Evolutionary conservation across 2,113 vertebrate genomes (phyloP).

Genomic region (Corythoichthys intestinalis): DNA sequence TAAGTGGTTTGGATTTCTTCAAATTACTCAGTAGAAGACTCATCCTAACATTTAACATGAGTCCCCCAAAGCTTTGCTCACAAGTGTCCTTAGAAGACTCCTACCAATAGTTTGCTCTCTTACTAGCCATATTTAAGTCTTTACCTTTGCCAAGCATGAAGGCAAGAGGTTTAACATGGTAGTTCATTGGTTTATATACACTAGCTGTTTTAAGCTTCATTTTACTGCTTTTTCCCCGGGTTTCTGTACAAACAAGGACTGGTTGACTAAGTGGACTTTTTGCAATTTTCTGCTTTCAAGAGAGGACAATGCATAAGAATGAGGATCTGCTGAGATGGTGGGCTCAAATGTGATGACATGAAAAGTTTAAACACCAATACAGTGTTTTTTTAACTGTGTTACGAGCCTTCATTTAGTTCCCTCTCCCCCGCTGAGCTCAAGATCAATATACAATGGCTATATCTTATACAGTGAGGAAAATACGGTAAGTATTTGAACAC

Average conservation of each 20-base stretch:
- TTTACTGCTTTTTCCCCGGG: neutral
- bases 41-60: conserved; percentile 5
- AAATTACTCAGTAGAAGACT: conserved; percentile 30
- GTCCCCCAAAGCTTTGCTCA: conserved; percentile 21
- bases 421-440: no score
- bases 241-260: neutral
- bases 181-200: neutral
- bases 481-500: no score
- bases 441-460: no score
- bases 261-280: neutral
- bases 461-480: no score
- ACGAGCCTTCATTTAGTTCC: neutral
- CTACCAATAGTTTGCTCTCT: neutral
- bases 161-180: neutral
- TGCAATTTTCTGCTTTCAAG: neutral
- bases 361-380: neutral
- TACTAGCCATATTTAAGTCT: conserved; percentile 1
- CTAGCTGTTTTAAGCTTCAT: neutral
- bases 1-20: conserved; percentile 18
- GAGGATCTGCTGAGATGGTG: neutral
- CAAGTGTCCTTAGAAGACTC: conserved; percentile 15
- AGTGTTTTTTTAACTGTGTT: neutral
- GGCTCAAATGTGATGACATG: neutral
- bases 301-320: neutral
- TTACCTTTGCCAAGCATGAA: neutral